A percentile compares a stretch with the other conserved stretches of the same genome.
Conservation (phyloP, 2,888 invertebrate species). For the Agonopterix alstromeriana region DNA sequence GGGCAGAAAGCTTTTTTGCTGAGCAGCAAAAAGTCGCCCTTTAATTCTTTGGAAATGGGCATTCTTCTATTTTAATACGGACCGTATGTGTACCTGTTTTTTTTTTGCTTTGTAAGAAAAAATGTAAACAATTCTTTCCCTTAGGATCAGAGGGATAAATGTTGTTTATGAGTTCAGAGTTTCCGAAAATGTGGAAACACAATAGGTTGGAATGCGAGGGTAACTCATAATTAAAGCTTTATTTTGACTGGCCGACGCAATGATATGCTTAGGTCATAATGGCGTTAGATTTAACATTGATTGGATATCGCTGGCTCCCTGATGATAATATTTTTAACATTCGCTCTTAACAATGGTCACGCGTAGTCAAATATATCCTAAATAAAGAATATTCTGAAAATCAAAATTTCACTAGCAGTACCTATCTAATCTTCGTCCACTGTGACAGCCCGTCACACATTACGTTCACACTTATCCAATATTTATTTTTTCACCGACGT, state of each 20-base stretch:
- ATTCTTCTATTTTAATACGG: constrained; percentile 40
- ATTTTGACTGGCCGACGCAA: not conserved
- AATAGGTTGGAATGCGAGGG: constrained; percentile 7
- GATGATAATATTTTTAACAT: too few species aligned
- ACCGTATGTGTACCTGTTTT: constrained; percentile 40
- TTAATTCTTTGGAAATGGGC: constrained; percentile 48
- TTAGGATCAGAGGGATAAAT: constrained; percentile 24
- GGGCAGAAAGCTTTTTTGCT: constrained; percentile 56
- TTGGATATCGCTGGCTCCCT: too few species aligned
- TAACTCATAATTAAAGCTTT: not conserved
- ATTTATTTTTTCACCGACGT: too few species aligned
- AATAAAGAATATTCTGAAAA: too few species aligned
- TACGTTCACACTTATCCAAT: too few species aligned
- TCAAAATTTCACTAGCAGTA: too few species aligned
- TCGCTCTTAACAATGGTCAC: too few species aligned
- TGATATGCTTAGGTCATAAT: constrained; percentile 21
- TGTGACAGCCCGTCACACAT: too few species aligned
- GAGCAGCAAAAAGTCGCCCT: constrained; percentile 50
- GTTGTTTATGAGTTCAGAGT: constrained; percentile 16
- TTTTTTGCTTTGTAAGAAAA: constrained; percentile 31
- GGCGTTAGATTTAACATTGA: constrained; percentile 19
- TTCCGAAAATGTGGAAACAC: constrained; percentile 22
- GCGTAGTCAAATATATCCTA: too few species aligned
- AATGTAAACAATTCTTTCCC: constrained; percentile 64
- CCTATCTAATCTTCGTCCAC: too few species aligned